These are phyloP conservation scores for Chionis minor DNA, from an alignment of 2,113 vertebrate genomes.

Conservation along the genomic window DNA sequence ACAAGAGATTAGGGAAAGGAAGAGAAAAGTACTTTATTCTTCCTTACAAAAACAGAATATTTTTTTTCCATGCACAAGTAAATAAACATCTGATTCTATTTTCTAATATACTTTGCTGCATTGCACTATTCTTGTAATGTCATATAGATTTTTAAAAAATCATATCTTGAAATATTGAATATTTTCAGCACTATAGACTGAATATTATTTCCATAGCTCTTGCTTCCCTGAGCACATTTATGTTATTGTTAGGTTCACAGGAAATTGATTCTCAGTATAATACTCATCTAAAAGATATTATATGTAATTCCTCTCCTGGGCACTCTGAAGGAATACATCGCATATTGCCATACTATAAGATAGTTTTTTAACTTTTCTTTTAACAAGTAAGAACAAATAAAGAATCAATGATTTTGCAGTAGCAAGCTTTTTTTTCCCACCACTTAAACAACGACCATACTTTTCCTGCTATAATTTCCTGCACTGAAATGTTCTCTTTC, in stretches of 20 bases:
- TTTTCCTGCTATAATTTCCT: neutral
- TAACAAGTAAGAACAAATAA: neutral
- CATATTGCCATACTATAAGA: neutral
- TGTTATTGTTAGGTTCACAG: neutral
- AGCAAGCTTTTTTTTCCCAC: neutral
- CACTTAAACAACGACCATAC: neutral
- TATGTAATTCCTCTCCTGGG: neutral
- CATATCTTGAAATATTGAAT: neutral
- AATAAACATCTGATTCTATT: neutral
- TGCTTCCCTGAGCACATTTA: neutral
- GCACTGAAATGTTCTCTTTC: neutral
- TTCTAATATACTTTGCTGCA: neutral
- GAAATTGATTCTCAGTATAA: conserved; percentile 32
- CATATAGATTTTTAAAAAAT: neutral
- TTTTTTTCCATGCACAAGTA: neutral
- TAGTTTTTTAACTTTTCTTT: neutral
- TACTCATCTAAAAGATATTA: conserved; percentile 21
- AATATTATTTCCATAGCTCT: conserved; percentile 8
- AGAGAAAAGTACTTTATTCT: neutral
- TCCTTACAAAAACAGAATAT: neutral
- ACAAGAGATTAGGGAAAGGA: neutral
- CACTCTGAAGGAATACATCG: neutral
- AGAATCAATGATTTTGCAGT: neutral
- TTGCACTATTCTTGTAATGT: neutral
- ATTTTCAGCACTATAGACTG: neutral